A percentile compares a stretch with the other conserved stretches of the same genome.
Evolutionary conservation across 1,140 invertebrate species (phyloP).

Genomic region (Arctopsyche grandis): DNA sequence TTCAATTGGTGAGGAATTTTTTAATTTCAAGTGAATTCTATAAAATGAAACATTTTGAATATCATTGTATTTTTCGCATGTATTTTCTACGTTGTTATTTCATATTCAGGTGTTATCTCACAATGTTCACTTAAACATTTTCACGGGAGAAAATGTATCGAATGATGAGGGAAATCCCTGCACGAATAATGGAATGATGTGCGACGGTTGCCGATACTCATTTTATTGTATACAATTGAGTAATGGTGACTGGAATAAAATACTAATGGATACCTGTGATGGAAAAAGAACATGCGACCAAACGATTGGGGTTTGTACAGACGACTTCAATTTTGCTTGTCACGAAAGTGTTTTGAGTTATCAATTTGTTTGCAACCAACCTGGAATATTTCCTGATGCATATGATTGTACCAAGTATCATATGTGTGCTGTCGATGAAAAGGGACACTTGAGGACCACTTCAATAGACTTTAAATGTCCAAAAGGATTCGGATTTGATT

Average conservation of each 20-base stretch:
- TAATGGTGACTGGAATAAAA: not conserved
- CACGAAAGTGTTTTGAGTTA: not conserved
- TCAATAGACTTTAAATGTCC: not conserved
- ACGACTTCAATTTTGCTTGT: conserved; percentile 22
- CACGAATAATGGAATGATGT: not conserved
- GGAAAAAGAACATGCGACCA: not conserved
- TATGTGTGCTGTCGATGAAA: conserved; percentile 55
- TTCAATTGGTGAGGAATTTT: no score
- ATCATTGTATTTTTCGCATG: no score
- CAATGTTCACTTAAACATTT: no score
- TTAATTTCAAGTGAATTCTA: no score
- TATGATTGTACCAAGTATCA: conserved; percentile 62
- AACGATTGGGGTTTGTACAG: conserved; percentile 29
- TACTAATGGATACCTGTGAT: not conserved
- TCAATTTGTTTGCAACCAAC: conserved; percentile 13
- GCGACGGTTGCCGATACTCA: not conserved
- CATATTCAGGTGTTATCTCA: no score
- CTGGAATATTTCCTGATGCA: conserved; percentile 60
- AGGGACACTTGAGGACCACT: not conserved
- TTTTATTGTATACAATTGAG: no score
- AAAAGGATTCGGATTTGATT: conserved; percentile 21
- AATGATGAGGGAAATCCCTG: not conserved
- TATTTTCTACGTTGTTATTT: no score
- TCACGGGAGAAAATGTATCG: no score
- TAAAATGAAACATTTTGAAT: no score